These are phyloP conservation scores for Sphaeramia orbicularis DNA, from an alignment of 2,797 vertebrate genomes.

Conservation along the genomic window DNA sequence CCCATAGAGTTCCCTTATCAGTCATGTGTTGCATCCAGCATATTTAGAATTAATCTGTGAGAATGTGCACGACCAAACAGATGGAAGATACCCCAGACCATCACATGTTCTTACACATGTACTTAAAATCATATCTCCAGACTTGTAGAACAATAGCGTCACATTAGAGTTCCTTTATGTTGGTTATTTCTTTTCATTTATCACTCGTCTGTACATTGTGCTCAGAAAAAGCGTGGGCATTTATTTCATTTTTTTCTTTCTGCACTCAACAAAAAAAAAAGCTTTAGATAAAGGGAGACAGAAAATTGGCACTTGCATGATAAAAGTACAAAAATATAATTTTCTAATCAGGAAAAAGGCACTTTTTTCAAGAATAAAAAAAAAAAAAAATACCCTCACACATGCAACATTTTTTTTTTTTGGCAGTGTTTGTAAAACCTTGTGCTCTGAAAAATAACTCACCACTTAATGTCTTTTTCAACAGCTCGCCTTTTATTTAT, in stretches of 20 bases:
- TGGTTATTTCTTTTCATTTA: background rate
- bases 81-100: no score
- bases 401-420: constrained; percentile 33
- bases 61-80: no score
- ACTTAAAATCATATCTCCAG: no score
- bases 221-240: constrained; percentile 33
- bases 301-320: constrained; percentile 67
- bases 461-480: constrained; percentile 24
- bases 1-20: no score
- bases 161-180: background rate
- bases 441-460: constrained; percentile 57
- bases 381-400: background rate
- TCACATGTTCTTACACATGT: no score
- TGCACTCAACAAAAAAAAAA: constrained; percentile 51
- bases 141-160: no score
- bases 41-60: no score
- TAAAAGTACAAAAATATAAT: constrained; percentile 70
- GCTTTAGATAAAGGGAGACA: constrained; percentile 52
- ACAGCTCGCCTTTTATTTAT: background rate
- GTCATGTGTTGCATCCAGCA: no score
- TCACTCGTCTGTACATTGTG: constrained; percentile 31
- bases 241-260: constrained; percentile 32
- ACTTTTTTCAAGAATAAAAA: constrained; percentile 50
- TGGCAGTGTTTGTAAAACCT: constrained; percentile 60
- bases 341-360: constrained; percentile 68